Base-by-base conservation (phyloP, 2,797 vertebrate genomes). In the Sebastes reedi region DNA sequence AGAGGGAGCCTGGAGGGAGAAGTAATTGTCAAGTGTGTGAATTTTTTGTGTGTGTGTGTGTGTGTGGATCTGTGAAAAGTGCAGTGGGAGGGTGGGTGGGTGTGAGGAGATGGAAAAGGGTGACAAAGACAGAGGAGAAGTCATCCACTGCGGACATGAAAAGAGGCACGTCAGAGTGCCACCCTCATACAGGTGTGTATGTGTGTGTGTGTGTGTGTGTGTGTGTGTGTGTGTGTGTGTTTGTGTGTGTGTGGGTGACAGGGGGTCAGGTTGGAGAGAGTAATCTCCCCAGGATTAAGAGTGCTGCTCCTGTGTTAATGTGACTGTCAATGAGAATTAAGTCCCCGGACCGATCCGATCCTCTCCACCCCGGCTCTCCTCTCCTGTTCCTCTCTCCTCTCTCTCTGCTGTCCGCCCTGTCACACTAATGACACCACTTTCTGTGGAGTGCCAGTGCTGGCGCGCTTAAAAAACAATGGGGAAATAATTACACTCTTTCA, bases 281-380 rank as follows among this genome's bases (percentile, higher is more conserved):
- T 94, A 94, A 95, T 95, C 92, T 94, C 91, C 86, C 59, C 80
- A 90, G 94, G 91, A 94, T 94, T 94, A 95, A 94, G 92, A 94
- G 90, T 70, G 89, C 91, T 88, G 94, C 89, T 94, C 90, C 91
- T 85, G 86, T 94, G 91, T 94, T 95, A 94, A 96, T 95, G 94
- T 91, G 92, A 91, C 92, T 94, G 94, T 95, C 95, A 93, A 93
- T 96, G 95, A 94, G 90, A 93, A 95, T 95, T 94, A 95, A 93
- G 91, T 94, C 91, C 86, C 75, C 77, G 80, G 87, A 83, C 87
- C 75, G 62, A 85, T 77, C 77, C 76, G 62, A 85, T 77, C 77
- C 76, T 80, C 81, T 85, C 80, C 86, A 79, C 18, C 77, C 39
- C 42, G 59, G 69, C 70, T 32, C 81, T 61, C 67, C 81, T 22